Evolutionary conservation across 2,888 invertebrate species (phyloP).

Genomic region (Isotomurus palustris): DNA sequence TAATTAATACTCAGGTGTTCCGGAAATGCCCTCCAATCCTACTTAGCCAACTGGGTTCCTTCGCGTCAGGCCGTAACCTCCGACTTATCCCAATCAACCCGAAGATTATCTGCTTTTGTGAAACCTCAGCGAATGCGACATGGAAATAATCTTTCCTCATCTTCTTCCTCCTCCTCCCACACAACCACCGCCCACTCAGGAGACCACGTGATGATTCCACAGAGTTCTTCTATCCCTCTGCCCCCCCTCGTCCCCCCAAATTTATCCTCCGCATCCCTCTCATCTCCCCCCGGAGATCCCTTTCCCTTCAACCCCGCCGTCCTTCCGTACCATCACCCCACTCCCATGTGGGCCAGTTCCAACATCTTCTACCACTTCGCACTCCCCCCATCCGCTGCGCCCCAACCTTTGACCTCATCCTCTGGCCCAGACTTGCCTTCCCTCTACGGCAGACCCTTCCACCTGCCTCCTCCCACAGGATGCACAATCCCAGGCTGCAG

Average conservation of each 20-base stretch:
- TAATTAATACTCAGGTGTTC: slow-evolving; percentile 41
- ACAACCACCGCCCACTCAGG: slow-evolving; percentile 1
- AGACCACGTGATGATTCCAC: not conserved
- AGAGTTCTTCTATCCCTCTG: not conserved
- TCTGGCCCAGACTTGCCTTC: slow-evolving; percentile 5
- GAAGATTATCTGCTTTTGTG: slow-evolving; percentile 43
- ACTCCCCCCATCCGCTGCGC: slow-evolving; percentile 34
- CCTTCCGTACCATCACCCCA: slow-evolving; percentile 40
- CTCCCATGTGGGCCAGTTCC: slow-evolving; percentile 45
- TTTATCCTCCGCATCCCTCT: not conserved
- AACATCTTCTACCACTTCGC: slow-evolving; percentile 46
- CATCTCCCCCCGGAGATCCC: not conserved
- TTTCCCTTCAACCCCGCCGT: slow-evolving; percentile 1
- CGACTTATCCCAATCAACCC: slow-evolving; percentile 6
- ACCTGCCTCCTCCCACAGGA: slow-evolving; percentile 37
- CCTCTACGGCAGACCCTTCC: slow-evolving; percentile 33
- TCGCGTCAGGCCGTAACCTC: slow-evolving; percentile 4
- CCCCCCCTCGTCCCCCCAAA: not conserved
- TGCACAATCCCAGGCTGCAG: slow-evolving; percentile 44
- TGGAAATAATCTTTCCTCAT: slow-evolving; percentile 2
- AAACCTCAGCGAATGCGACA: slow-evolving; percentile 41
- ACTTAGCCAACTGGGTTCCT: slow-evolving; percentile 43
- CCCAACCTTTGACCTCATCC: slow-evolving; percentile 15
- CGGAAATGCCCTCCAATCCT: slow-evolving; percentile 44
- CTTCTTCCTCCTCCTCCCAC: slow-evolving; percentile 4